These are phyloP conservation scores for Macrobrachium nipponense DNA, from an alignment of 1,140 invertebrate genomes.

Conservation along the genomic window DNA sequence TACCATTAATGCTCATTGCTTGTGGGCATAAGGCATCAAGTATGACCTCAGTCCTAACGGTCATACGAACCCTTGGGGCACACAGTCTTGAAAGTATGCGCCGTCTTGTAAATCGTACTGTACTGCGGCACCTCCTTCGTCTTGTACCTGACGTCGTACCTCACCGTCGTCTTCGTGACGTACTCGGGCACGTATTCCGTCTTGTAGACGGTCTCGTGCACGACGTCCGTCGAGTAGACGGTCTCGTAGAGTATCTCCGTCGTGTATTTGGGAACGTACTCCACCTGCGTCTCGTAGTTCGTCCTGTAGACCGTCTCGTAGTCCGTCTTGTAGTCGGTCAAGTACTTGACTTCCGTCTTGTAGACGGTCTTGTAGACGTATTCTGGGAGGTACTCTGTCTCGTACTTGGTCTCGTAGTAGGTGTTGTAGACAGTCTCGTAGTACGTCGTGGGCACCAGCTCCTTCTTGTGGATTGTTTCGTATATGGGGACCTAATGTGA, in stretches of 20 bases:
- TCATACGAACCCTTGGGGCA: neutral
- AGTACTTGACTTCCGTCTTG: neutral
- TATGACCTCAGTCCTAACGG: neutral
- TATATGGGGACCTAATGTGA: neutral
- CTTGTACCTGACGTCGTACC: neutral
- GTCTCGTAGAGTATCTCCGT: neutral
- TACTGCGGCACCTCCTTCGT: neutral
- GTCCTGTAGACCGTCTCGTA: constrained; percentile 7
- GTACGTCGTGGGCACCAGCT: neutral
- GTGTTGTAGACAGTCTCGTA: neutral
- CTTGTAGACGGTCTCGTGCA: neutral
- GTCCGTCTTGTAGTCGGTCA: constrained; percentile 11
- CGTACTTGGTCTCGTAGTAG: neutral
- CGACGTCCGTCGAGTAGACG: neutral
- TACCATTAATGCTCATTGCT: no score
- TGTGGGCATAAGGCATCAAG: neutral
- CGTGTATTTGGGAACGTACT: neutral
- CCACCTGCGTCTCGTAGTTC: neutral
- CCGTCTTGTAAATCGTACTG: neutral
- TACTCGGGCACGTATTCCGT: neutral
- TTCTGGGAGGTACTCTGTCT: constrained; percentile 1
- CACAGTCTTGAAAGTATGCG: neutral
- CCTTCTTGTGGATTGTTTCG: neutral
- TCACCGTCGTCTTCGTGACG: neutral
- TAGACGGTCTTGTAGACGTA: neutral